Conservation (phyloP, 2,113 vertebrate genomes). For the Pholis gunnellus region DNA sequence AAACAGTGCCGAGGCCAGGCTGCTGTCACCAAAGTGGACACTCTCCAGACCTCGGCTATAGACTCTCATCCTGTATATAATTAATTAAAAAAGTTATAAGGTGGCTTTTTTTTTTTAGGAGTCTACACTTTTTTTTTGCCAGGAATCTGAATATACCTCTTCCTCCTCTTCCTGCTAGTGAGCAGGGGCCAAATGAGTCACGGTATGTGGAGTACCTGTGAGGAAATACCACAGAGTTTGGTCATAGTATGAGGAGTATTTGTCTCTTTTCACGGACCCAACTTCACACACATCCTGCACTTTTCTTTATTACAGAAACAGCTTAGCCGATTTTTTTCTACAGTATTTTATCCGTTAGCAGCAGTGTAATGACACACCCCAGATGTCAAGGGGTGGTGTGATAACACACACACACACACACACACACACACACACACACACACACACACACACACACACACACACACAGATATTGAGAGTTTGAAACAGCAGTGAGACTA, state of each 20-base stretch:
- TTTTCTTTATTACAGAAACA: slow-evolving; percentile 2
- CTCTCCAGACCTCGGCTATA: slow-evolving; percentile 6
- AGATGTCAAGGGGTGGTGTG: slow-evolving; percentile 39
- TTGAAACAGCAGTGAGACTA: slow-evolving; percentile 26
- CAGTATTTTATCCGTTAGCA: slow-evolving; percentile 19
- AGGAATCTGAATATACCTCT: slow-evolving; percentile 23
- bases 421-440: slow-evolving; percentile 28
- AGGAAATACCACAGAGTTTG: slow-evolving; percentile 47
- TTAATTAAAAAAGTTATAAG: slow-evolving; percentile 18
- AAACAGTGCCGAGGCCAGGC: slow-evolving; percentile 19
- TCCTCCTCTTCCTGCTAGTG: slow-evolving; percentile 17
- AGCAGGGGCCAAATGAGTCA: slow-evolving; percentile 48
- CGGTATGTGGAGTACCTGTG: slow-evolving; percentile 30
- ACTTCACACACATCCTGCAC: slow-evolving; percentile 4
- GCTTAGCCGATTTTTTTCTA: neutral
- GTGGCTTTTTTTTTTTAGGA: slow-evolving; percentile 27
- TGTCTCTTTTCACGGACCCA: slow-evolving; percentile 17
- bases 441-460: slow-evolving; percentile 4
- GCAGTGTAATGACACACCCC: slow-evolving; percentile 39
- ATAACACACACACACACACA: slow-evolving; percentile 36
- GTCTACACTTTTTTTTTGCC: slow-evolving; percentile 10
- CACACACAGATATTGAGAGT: slow-evolving; percentile 24
- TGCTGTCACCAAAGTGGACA: slow-evolving; percentile 34
- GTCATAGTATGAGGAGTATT: slow-evolving; percentile 6
- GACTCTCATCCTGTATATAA: slow-evolving; percentile 25